These are phyloP conservation scores for Danio tinwini DNA, from an alignment of 2,797 vertebrate genomes.

Conservation along the genomic window DNA sequence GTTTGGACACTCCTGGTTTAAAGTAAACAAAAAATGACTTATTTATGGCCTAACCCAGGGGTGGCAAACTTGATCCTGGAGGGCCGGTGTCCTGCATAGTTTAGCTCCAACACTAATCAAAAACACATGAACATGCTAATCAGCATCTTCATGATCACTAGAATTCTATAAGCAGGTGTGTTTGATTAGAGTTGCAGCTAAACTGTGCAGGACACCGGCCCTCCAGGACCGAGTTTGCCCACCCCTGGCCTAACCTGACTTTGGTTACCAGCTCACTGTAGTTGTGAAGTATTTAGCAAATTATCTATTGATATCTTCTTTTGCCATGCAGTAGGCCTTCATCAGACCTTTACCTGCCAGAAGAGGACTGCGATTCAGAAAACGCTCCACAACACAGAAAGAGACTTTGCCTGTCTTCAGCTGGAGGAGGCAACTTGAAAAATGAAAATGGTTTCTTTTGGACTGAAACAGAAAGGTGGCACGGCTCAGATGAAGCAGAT, in stretches of 20 bases:
- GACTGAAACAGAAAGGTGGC: conserved; percentile 17
- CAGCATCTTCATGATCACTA: too few species aligned
- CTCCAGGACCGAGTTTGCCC: too few species aligned
- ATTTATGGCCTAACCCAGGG: not conserved
- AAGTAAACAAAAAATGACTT: not conserved
- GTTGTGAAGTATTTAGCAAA: not conserved
- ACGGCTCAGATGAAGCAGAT: not conserved
- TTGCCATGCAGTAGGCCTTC: not conserved
- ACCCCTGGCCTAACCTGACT: not conserved
- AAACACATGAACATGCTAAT: too few species aligned
- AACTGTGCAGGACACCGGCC: too few species aligned
- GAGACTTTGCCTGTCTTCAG: not conserved
- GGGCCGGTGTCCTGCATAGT: too few species aligned
- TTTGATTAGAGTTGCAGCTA: too few species aligned
- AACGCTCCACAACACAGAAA: not conserved
- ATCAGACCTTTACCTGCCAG: not conserved
- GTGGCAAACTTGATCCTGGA: too few species aligned
- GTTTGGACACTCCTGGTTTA: too few species aligned
- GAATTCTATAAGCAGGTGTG: too few species aligned
- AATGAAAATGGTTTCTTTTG: not conserved
- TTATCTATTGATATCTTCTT: not conserved
- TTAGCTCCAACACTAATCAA: too few species aligned
- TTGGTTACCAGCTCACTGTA: not conserved
- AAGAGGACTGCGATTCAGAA: not conserved
- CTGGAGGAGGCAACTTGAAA: not conserved